These are phyloP conservation scores for Nautilus pompilius DNA, from an alignment of 1,140 invertebrate genomes.

Conservation along the genomic window DNA sequence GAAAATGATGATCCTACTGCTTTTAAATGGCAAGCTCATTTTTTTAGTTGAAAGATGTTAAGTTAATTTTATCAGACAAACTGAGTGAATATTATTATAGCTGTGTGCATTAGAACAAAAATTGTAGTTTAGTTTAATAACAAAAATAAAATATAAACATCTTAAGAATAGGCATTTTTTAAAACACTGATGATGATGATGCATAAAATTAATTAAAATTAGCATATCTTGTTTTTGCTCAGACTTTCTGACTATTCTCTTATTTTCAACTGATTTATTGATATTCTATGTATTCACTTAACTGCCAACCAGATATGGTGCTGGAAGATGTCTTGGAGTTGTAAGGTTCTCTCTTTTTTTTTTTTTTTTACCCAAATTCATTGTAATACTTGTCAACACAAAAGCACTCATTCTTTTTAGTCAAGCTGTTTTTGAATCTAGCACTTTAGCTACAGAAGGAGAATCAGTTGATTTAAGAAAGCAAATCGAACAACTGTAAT, in stretches of 20 bases:
- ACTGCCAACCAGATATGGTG: constrained; percentile 55
- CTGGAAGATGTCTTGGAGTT: constrained; percentile 64
- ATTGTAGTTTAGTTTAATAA: background rate
- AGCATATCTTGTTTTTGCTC: background rate
- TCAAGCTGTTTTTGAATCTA: background rate
- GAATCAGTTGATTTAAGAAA: background rate
- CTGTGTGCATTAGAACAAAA: no score
- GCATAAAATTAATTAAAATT: background rate
- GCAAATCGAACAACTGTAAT: background rate
- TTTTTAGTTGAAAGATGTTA: no score
- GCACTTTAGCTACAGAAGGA: background rate
- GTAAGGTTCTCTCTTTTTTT: constrained; percentile 40
- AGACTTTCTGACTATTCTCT: background rate
- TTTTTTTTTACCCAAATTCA: background rate
- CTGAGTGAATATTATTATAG: no score
- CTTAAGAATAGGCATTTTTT: background rate
- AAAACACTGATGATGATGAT: background rate
- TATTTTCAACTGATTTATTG: background rate
- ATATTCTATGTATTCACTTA: constrained; percentile 4
- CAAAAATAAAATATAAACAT: background rate
- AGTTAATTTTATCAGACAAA: no score
- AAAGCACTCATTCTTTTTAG: background rate
- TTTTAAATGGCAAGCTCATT: no score
- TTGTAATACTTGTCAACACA: background rate
- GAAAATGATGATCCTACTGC: no score